These are phyloP conservation scores for Metopolophium dirhodum DNA, from an alignment of 1,140 invertebrate genomes.

Conservation along the genomic window DNA sequence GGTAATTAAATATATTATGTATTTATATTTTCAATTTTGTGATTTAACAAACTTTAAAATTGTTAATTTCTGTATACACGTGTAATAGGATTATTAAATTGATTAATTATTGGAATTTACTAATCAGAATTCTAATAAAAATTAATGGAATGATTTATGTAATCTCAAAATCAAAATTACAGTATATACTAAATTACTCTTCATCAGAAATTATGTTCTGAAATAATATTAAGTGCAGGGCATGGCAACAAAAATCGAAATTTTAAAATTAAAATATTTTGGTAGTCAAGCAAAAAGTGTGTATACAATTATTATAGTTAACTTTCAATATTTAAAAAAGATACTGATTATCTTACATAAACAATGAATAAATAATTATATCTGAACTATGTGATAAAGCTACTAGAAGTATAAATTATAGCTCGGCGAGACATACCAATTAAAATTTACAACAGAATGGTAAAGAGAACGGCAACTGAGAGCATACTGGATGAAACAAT, in stretches of 20 bases:
- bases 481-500: constrained; percentile 14
- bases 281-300: not conserved
- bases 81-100: too few relatives aligned
- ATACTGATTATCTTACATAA: not conserved
- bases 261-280: not conserved
- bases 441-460: constrained; percentile 26
- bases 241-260: not conserved
- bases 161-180: too few relatives aligned
- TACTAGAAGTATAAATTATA: not conserved
- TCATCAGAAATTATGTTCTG: not conserved
- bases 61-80: too few relatives aligned
- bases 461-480: constrained; percentile 16
- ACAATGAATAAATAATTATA: not conserved
- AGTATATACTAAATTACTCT: too few relatives aligned
- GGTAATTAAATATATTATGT: too few relatives aligned
- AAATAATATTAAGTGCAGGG: not conserved
- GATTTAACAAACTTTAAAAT: too few relatives aligned
- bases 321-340: not conserved
- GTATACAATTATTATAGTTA: not conserved
- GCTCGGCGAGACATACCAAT: not conserved
- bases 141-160: too few relatives aligned
- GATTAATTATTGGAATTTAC: too few relatives aligned
- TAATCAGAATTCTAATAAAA: too few relatives aligned
- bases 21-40: too few relatives aligned
- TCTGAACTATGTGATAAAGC: not conserved